Base-by-base conservation (phyloP, 2,797 vertebrate genomes). In the Scarus forsteni region DNA sequence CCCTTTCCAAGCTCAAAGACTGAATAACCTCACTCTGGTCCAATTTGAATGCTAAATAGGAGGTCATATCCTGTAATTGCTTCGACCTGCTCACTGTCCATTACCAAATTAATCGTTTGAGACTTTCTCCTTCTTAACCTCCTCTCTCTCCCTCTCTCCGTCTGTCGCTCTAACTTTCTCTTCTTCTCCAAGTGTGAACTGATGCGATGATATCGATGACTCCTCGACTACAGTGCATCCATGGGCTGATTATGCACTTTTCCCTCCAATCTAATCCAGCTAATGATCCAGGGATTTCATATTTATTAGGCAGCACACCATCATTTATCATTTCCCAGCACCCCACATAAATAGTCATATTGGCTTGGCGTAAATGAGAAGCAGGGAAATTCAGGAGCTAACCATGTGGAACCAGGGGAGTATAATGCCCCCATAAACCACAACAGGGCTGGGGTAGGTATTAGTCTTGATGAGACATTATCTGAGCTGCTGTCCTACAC, bases 221-320 rank as follows among this genome's bases (percentile, higher is more conserved):
- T 80, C 44, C 55, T 73, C 35, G 38, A 75, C 77, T 85, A 57
- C 59, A 61, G 57, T 63, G 67, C 80, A 75, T 84, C 70, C 75
- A 71, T 53, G 46, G 75, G 78, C 85, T 90, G 88, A 90, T 89
- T 81, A 85, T 86, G 82, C 86, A 87, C 73, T 88, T 91, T 89
- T 80, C 73, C 74, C 56, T 88, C 76, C 77, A 81, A 87, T 90
- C 61, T 86, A 88, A 90, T 93, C 79, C 83, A 69, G 73, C 85
- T 88, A 92, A 92, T 89, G 86, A 92, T 86, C 76, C 80, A 78
- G 74, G 80, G 80, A 87, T 91, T 91, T 89, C 74, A 92, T 89
- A 88, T 91, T 89, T 89, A 90, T 84, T 87, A 87, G 65, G 67
- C 62, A 53, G 60, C 58, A 42, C 70, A 58, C 45, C 43, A 43